Percentiles rank a stretch among this genome's conserved stretches.
Evolutionary conservation across 2,888 invertebrate species (phyloP).

Genomic region (Drosophila tripunctata): DNA sequence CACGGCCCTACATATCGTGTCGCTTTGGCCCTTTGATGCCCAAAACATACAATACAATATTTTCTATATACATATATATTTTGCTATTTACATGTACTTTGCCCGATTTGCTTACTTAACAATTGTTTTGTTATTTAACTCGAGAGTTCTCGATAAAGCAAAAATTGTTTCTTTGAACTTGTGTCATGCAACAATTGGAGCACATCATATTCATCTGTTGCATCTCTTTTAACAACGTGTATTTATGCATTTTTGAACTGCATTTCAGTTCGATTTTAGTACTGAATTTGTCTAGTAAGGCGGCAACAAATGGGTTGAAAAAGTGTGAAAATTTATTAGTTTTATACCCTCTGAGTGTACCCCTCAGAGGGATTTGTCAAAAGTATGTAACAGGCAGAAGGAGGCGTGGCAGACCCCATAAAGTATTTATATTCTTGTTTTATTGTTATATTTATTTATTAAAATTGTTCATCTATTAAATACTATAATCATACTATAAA

Average conservation of each 20-base stretch:
- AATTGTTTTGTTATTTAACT: conserved; percentile 21
- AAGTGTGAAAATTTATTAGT: background rate
- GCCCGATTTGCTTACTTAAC: conserved; percentile 47
- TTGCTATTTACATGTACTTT: conserved; percentile 37
- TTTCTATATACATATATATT: background rate
- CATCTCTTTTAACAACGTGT: background rate
- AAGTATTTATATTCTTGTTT: no score
- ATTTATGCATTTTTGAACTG: background rate
- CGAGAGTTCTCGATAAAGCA: conserved; percentile 2
- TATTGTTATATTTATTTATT: no score
- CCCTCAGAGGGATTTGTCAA: no score
- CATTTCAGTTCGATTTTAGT: background rate
- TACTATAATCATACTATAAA: no score
- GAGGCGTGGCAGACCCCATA: no score
- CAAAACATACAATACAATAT: no score
- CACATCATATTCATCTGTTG: conserved; percentile 13
- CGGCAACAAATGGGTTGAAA: no score
- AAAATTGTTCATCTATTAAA: no score
- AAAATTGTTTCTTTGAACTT: no score
- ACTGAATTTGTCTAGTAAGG: background rate
- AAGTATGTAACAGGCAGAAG: no score
- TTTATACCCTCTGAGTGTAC: no score
- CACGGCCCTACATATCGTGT: conserved; percentile 22
- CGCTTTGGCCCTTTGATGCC: background rate
- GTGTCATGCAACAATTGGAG: conserved; percentile 47